Evolutionary conservation across 2,888 invertebrate species (phyloP), one percentile per base, ranked within the genome.

Genomic region (Serrognathus titanus): DNA sequence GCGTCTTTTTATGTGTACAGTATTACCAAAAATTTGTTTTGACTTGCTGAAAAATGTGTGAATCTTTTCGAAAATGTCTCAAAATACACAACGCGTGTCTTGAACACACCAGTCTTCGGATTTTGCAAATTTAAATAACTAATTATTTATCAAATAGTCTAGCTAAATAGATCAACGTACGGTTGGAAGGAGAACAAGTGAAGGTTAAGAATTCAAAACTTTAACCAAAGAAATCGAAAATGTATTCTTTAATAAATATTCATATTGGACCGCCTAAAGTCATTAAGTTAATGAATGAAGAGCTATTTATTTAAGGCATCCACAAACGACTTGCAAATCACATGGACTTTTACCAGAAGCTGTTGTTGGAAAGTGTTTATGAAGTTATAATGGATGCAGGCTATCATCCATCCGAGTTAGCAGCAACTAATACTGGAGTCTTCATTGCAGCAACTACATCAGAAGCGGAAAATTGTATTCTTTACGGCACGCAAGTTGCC

Each of bases 361-460:
- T 84, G 58, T 70, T 86, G 24, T 73, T 87, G 51, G 87, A 84
- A 70, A 79, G 81, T 38, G 75, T 82, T 0, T 81, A 81, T 67
- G 86, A 86, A 70, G 82, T 81, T 37, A 76, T 83, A 55, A 71
- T 83, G 13, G 86, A 86, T 75, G 80, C 84, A 47, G 83, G 83
- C 72, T 78, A 78, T 40, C 87, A 90, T 70, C 92, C 92, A 1
- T 80, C 82, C 49, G 82, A 83, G 53, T 74, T 91, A 9, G 80
- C 85, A n/a, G 89, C 89, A 49, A 83, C 85, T 1, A 86, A 83
- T 64, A 89, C 88, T 0, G 92, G 90, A 10, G 91, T 92, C 9
- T 92, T 88, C 74, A 82, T 91, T 37, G 91, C 90, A 1, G 85
- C 86, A 38, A 88, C 87, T 69, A 85, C 85, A 70, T 88, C 89